Conservation (phyloP, 2,888 invertebrate genomes). For the Tiphia femorata region DNA sequence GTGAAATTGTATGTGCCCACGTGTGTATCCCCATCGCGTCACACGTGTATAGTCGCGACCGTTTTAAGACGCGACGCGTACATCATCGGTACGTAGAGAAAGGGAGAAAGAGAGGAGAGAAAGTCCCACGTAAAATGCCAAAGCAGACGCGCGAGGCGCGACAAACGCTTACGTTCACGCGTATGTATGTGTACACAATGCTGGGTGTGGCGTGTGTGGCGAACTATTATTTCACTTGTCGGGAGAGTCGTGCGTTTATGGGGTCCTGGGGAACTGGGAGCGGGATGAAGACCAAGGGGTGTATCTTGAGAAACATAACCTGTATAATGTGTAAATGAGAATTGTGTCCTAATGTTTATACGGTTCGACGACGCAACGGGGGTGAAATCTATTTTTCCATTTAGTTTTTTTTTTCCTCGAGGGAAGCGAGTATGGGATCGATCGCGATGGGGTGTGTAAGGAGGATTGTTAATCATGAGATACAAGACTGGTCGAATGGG, state of each 20-base stretch:
- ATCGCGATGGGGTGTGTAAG: no score
- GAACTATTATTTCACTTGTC: conserved; percentile 43
- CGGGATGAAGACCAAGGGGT: no score
- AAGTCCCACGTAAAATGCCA: conserved; percentile 53
- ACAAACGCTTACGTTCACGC: conserved; percentile 33
- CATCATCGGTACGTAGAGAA: conserved; percentile 46
- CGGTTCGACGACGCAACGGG: no score
- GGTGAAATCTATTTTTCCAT: no score
- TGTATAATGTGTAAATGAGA: no score
- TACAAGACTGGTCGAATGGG: no score
- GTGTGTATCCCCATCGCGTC: conserved; percentile 12
- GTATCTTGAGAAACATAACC: no score
- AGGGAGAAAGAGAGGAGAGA: no score
- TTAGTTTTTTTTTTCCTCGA: neutral
- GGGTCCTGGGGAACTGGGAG: neutral
- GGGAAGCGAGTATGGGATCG: neutral
- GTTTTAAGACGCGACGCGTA: conserved; percentile 27
- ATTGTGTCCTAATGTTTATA: no score
- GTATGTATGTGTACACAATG: conserved; percentile 52
- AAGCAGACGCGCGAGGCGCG: conserved; percentile 50
- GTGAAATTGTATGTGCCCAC: conserved; percentile 2
- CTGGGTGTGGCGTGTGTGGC: conserved; percentile 56
- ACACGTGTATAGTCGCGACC: conserved; percentile 17
- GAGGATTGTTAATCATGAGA: no score
- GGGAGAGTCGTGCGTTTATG: conserved; percentile 18